These are phyloP conservation scores for Cremastobaeus sp. DNA, from an alignment of 2,888 invertebrate genomes.

Conservation along the genomic window DNA sequence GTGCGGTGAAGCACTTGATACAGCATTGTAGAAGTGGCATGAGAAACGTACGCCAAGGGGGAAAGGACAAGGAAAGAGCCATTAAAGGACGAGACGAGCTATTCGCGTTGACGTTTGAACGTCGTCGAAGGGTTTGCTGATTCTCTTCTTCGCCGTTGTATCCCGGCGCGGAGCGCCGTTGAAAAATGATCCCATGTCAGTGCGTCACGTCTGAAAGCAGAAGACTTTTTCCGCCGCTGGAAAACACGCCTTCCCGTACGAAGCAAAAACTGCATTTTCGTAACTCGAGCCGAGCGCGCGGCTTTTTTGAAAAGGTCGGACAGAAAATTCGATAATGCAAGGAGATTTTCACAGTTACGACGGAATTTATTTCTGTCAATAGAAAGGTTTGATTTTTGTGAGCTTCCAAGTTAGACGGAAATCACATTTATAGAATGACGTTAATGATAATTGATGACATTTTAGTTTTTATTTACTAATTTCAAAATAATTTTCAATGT, in stretches of 20 bases:
- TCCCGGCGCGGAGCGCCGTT: slow-evolving; percentile 65
- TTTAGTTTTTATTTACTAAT: no score
- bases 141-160: slow-evolving; percentile 31
- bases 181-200: slow-evolving; percentile 75
- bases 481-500: no score
- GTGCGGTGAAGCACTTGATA: slow-evolving; percentile 41
- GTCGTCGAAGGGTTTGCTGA: slow-evolving; percentile 58
- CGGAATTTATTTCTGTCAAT: not conserved
- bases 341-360: slow-evolving; percentile 23
- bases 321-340: slow-evolving; percentile 26
- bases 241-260: slow-evolving; percentile 66
- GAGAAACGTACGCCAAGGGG: slow-evolving; percentile 37
- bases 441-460: no score
- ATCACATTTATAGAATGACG: no score
- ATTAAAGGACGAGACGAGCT: slow-evolving; percentile 67
- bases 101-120: slow-evolving; percentile 59
- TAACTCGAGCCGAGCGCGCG: slow-evolving; percentile 35
- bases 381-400: slow-evolving; percentile 16
- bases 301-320: slow-evolving; percentile 13
- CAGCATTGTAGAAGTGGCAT: slow-evolving; percentile 47
- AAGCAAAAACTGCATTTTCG: slow-evolving; percentile 54
- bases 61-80: slow-evolving; percentile 75
- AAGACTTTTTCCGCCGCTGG: slow-evolving; percentile 69
- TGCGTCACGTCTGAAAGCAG: slow-evolving; percentile 71
- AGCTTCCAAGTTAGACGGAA: not conserved